Base-by-base conservation (phyloP, 2,797 vertebrate genomes). In the Danio albolineatus region DNA sequence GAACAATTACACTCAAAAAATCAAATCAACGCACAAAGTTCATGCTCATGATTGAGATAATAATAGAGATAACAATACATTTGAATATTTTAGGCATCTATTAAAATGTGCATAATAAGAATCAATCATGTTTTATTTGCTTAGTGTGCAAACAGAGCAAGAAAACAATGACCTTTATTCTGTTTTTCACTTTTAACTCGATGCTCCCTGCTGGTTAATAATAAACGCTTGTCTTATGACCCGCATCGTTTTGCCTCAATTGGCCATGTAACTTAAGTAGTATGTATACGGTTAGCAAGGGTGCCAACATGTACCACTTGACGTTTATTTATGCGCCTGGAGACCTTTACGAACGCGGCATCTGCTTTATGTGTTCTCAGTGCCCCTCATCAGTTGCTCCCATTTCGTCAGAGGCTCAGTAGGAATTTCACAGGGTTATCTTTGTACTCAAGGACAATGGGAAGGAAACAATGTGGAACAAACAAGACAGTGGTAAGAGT, bases 401-500 rank as follows among this genome's bases (percentile, higher is more conserved):
- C 73, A 81, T 78, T 83, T 71, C 61, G 72, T 83, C 82, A 83
- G 36, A 76, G 85, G 51, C 80, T 70, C 80, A 69, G 53, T 13
- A 86, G 83, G 81, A 81, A 87, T 89, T 80, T 86, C 83, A 85
- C 82, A 78, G 82, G 82, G 82, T 90, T 90, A 89, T 89, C 87
- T 89, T 89, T 89, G 79, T 83, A 61, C 76, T 81, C 83, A 88
- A 87, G 83, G 85, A 86, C 84, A 86, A 87, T 79, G 66, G 76
- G 72, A 86, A 83, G 83, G 75, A 81, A 53, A 83, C 75, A 84
- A 75, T 85, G 57, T 65, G 56, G 16, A 6, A 39, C 46, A 78
- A 71, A 82, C 72, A 81, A 82, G 61, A 81, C 64, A 38, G 60
- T 44, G 60, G 21, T 49, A 66, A 64, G 79, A 72, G 19, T 39